Percentiles rank a stretch among this genome's conserved stretches.
These are phyloP conservation scores for Rhyzopertha dominica DNA, from an alignment of 1,140 invertebrate genomes.

Conservation along the genomic window DNA sequence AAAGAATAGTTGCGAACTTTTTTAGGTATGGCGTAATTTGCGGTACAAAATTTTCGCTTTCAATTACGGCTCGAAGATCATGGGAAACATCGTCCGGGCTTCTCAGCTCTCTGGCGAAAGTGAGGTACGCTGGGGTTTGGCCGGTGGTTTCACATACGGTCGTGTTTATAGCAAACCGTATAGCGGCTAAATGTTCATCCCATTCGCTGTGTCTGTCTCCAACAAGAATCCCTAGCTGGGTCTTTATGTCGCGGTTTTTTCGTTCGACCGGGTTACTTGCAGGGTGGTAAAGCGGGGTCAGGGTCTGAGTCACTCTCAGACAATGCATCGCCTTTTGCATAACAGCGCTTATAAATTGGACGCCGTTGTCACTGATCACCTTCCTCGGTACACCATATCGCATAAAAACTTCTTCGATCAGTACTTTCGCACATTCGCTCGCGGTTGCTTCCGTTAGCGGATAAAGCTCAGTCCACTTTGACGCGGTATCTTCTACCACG, in stretches of 20 bases:
- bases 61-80: conserved; percentile 29
- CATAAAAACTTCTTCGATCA: conserved; percentile 41
- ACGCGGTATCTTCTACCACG: conserved; percentile 23
- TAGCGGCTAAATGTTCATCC: too few relatives aligned
- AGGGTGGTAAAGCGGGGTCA: conserved; percentile 42
- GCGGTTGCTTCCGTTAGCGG: conserved; percentile 27
- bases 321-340: conserved; percentile 28
- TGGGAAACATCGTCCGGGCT: conserved; percentile 19
- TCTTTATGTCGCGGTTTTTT: conserved; percentile 46
- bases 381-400: conserved; percentile 39
- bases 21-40: conserved; percentile 35
- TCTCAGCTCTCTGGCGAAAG: conserved; percentile 39
- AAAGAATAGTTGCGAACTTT: too few relatives aligned
- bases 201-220: too few relatives aligned
- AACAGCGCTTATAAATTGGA: conserved; percentile 38
- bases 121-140: conserved; percentile 40
- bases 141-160: conserved; percentile 39
- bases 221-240: conserved; percentile 40
- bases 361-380: conserved; percentile 42
- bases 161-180: too few relatives aligned
- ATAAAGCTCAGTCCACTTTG: conserved; percentile 24
- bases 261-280: conserved; percentile 45
- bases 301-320: conserved; percentile 23
- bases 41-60: conserved; percentile 35
- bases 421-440: conserved; percentile 27